A percentile compares a stretch with the other conserved stretches of the same genome.
Evolutionary conservation across 2,797 vertebrate genomes (phyloP).

Genomic region (Intellagama lesueurii): DNA sequence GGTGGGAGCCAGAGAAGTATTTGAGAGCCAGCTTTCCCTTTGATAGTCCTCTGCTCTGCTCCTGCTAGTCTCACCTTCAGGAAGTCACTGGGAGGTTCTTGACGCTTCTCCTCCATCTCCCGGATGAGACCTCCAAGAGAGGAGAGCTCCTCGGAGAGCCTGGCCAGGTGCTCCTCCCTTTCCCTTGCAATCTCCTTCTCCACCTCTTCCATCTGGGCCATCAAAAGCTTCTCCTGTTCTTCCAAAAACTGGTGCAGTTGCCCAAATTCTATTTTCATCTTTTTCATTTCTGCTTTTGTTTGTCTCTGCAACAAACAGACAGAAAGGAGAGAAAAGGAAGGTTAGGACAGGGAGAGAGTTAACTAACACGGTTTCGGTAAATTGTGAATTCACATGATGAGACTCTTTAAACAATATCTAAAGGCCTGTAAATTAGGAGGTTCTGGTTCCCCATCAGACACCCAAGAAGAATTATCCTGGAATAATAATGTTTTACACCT

Average conservation of each 20-base stretch:
- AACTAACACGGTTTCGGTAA: neutral
- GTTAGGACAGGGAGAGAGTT: no score
- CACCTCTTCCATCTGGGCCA: neutral
- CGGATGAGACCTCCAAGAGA: neutral
- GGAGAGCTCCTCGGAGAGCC: neutral
- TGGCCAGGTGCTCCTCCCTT: neutral
- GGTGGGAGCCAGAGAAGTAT: fast-evolving
- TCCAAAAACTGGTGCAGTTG: neutral
- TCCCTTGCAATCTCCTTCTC: neutral
- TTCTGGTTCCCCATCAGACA: no score
- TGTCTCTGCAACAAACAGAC: neutral
- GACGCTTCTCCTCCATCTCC: neutral
- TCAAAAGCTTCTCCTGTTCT: neutral
- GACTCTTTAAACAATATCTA: neutral
- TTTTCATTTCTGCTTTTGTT: neutral
- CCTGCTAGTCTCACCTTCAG: neutral
- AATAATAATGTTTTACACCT: no score
- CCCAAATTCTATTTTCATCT: neutral
- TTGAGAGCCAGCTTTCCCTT: neutral
- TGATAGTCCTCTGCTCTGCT: neutral
- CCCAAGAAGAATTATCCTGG: no score
- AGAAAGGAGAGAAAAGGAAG: neutral
- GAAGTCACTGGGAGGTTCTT: neutral
- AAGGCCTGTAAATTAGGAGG: neutral
- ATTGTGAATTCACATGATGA: neutral